Percentiles rank a stretch among this genome's conserved stretches.
Conservation (phyloP, 2,113 vertebrate genomes). For the Oreochromis niloticus region DNA sequence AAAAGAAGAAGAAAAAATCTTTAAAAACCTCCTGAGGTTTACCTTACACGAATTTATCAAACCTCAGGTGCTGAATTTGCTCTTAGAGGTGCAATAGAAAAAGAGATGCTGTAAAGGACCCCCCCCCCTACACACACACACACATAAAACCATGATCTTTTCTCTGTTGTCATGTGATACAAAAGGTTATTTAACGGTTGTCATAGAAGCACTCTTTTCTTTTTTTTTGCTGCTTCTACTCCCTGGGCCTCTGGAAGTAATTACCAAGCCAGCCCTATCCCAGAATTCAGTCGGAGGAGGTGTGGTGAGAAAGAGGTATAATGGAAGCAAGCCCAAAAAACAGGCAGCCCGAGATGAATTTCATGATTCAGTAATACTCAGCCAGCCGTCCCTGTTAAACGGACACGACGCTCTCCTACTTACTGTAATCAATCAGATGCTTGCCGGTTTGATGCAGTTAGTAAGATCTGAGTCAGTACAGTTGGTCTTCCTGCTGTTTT, state of each 20-base stretch:
- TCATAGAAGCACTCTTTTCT: constrained; percentile 20
- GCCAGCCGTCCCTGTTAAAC: neutral
- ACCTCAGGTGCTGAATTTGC: neutral
- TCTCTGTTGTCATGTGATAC: neutral
- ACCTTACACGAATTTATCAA: neutral
- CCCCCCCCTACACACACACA: neutral
- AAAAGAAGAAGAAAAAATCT: neutral
- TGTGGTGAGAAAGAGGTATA: constrained; percentile 63
- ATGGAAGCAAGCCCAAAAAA: constrained; percentile 35
- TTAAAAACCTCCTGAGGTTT: neutral
- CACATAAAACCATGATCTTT: neutral
- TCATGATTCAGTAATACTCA: constrained; percentile 23
- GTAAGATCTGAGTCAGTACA: neutral
- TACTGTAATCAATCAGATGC: neutral
- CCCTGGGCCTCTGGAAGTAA: constrained; percentile 74
- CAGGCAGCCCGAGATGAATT: constrained; percentile 32
- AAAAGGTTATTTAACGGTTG: neutral
- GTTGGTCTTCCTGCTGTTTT: neutral
- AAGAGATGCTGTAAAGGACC: neutral
- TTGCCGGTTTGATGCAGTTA: neutral
- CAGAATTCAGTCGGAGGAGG: constrained; percentile 68
- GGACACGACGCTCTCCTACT: neutral
- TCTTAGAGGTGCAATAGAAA: neutral
- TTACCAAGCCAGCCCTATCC: constrained; percentile 69
- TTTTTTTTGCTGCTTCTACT: constrained; percentile 28